These are phyloP conservation scores for Agelas oroides DNA, from an alignment of 37 sponge, comb jelly and placozoan genomes.

Conservation along the genomic window DNA sequence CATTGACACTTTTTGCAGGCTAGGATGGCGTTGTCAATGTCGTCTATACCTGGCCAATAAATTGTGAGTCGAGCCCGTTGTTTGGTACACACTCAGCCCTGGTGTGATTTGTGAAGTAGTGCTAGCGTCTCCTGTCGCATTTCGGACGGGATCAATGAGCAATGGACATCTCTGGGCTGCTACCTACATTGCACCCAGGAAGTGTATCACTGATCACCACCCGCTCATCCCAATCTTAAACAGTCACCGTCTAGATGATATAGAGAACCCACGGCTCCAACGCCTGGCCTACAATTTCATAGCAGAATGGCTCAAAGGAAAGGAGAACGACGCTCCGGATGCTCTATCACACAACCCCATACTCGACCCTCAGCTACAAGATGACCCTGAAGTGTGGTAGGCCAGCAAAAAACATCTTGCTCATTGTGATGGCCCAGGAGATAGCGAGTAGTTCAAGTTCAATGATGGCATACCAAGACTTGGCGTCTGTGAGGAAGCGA, in stretches of 20 bases:
- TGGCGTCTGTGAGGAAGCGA: slow-evolving; percentile 39
- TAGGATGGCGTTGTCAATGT: slow-evolving; percentile 25
- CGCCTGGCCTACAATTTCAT: slow-evolving; percentile 57
- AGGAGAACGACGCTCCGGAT: slow-evolving; percentile 40
- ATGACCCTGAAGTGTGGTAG: slow-evolving; percentile 45
- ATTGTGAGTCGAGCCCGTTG: too few species aligned
- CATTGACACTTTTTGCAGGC: slow-evolving; percentile 18
- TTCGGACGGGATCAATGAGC: slow-evolving; percentile 13
- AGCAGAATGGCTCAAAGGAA: slow-evolving; percentile 42
- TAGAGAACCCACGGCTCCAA: slow-evolving; percentile 36
- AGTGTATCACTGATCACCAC: slow-evolving; percentile 43
- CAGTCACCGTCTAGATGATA: slow-evolving; percentile 45
- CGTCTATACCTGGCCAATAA: too few species aligned
- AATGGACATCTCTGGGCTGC: not conserved
- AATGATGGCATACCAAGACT: slow-evolving; percentile 45
- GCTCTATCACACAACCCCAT: slow-evolving; percentile 47
- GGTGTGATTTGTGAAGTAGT: slow-evolving; percentile 4
- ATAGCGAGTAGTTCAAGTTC: slow-evolving; percentile 54
- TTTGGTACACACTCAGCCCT: too few species aligned
- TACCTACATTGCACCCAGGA: not conserved
- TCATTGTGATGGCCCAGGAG: slow-evolving; percentile 48
- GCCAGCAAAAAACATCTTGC: slow-evolving; percentile 45
- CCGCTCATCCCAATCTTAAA: slow-evolving; percentile 60
- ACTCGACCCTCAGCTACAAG: slow-evolving; percentile 35
- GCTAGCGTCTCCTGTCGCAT: not conserved